Evolutionary conservation across 2,113 vertebrate species (phyloP), one percentile per base, ranked within the genome.

Genomic region (Nibea albiflora): DNA sequence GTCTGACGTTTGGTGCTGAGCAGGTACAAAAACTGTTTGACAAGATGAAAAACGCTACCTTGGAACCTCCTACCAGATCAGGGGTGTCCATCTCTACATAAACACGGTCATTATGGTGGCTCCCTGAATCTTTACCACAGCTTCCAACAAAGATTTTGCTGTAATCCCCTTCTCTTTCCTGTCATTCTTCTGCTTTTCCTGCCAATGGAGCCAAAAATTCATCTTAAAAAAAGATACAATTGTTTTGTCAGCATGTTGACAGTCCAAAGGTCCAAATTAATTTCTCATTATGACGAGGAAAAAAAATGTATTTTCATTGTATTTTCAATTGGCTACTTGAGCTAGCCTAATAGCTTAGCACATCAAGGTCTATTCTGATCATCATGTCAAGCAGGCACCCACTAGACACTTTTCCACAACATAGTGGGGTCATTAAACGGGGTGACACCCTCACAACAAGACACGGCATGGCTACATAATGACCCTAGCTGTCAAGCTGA

Each of bases 161-260:
- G 35, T 7, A 35, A 35, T 35, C 35, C 35, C 35, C 35, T 7
- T 39, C 35, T 39, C 35, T 39, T 39, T 39, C 7, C 35, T 39
- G 35, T 8, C 35, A 39, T 9, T 39, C 35, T 39, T 39, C 35
- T 9, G 35, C 35, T 39, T 9, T 39, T 39, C 35, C 35, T 39
- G 35, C 8, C 35, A 39, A 39, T 39, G 35, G 8, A 39, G 35
- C 31, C 31, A 35, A 35, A 35, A 35, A 35, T 35, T 35, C 31
- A 35, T 35, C 31, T 35, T 35, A 35, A 35, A 42, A 28, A 20
- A 67, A 35, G 24, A 57, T 11, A 17, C 22, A 10, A 12, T 44
- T 22, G 35, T 68, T n/a, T 42, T 39, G 56, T 66, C 71, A 61
- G 63, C 62, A 60, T 20, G 4, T 22, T 66, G 28, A 53, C 19